These are phyloP conservation scores for Cotesia glomerata DNA, from an alignment of 1,140 invertebrate species.

Conservation along the genomic window DNA sequence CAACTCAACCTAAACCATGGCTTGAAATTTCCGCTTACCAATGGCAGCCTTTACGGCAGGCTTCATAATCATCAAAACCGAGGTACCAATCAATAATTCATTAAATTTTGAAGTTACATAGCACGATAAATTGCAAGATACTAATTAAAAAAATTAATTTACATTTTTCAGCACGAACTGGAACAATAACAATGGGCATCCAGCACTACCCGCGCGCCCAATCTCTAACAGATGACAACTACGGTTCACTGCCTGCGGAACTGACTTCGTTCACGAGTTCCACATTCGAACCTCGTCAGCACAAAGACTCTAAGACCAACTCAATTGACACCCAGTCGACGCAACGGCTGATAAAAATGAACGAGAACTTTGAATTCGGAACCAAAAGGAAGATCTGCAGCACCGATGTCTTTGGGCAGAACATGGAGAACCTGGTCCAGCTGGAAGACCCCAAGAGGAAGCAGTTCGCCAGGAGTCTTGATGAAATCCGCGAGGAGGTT, in stretches of 20 bases:
- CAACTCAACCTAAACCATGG: slow-evolving; percentile 59
- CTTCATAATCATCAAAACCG: slow-evolving; percentile 56
- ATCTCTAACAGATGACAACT: slow-evolving; percentile 45
- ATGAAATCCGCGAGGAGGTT: slow-evolving; percentile 53
- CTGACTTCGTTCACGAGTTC: slow-evolving; percentile 51
- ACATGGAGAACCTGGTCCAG: slow-evolving; percentile 55
- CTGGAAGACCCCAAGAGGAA: slow-evolving; percentile 48
- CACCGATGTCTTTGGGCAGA: slow-evolving; percentile 53
- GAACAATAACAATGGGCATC: slow-evolving; percentile 51
- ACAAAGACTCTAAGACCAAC: slow-evolving; percentile 25
- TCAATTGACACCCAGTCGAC: slow-evolving; percentile 18
- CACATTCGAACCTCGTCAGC: slow-evolving; percentile 47
- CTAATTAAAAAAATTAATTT: background rate
- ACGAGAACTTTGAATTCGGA: slow-evolving; percentile 38
- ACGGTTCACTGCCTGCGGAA: slow-evolving; percentile 49
- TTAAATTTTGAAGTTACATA: no score
- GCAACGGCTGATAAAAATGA: slow-evolving; percentile 25
- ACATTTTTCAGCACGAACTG: slow-evolving; percentile 41
- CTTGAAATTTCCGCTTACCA: slow-evolving; percentile 69
- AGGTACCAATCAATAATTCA: slow-evolving; percentile 33
- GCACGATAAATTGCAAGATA: no score
- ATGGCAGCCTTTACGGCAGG: slow-evolving; percentile 66
- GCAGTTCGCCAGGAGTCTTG: slow-evolving; percentile 48
- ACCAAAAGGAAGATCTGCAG: slow-evolving; percentile 48
- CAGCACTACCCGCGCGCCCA: slow-evolving; percentile 51